These are phyloP conservation scores for Arctocebus calabarensis DNA, from an alignment of 2,797 vertebrate genomes.

Conservation along the genomic window DNA sequence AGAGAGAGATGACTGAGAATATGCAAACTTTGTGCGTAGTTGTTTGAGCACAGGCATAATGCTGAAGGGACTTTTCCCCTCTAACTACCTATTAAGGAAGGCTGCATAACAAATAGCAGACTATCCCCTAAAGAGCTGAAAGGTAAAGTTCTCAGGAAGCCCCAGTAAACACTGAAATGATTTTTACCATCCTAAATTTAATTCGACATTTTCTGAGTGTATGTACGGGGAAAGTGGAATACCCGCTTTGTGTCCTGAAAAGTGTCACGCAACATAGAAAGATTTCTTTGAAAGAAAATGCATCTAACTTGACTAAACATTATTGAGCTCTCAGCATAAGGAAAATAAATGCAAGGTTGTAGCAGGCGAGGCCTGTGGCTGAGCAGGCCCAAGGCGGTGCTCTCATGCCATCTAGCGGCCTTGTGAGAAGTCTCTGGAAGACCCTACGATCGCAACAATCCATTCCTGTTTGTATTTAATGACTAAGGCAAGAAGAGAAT, in stretches of 20 bases:
- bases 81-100: slow-evolving; percentile 61
- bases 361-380: fast-evolving
- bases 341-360: not conserved
- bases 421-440: not conserved
- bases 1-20: slow-evolving; percentile 67
- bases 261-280: slow-evolving; percentile 63
- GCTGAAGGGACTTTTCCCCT: slow-evolving; percentile 61
- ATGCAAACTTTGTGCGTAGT: slow-evolving; percentile 74
- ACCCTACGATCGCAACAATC: not conserved
- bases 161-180: slow-evolving; percentile 62
- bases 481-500: not conserved
- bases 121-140: slow-evolving; percentile 58
- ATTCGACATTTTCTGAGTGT: slow-evolving; percentile 74
- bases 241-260: slow-evolving; percentile 63
- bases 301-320: slow-evolving; percentile 73
- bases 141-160: slow-evolving; percentile 79
- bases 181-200: slow-evolving; percentile 76
- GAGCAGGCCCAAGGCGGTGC: slow-evolving; percentile 74
- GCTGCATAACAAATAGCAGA: slow-evolving; percentile 75
- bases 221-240: not conserved
- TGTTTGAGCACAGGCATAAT: slow-evolving; percentile 63
- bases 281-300: slow-evolving; percentile 75
- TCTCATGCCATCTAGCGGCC: slow-evolving; percentile 87
- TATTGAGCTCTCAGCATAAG: slow-evolving; percentile 67
- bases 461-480: not conserved